Evolutionary conservation across 2,888 invertebrate genomes (phyloP).

Genomic region (Melinaea marsaeus): DNA sequence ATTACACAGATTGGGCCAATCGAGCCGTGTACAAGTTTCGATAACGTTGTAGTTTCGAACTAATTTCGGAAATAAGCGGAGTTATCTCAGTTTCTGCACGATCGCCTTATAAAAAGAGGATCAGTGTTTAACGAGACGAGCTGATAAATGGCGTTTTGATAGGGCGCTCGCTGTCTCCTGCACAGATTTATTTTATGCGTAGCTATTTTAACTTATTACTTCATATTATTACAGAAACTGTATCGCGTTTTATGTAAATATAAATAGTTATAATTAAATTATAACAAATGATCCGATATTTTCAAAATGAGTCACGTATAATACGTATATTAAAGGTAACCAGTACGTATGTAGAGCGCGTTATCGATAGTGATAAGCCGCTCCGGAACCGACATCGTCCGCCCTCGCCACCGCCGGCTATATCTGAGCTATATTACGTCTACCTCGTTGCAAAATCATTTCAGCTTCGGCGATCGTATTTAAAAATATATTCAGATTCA

Average conservation of each 20-base stretch:
- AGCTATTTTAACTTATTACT: constrained; percentile 19
- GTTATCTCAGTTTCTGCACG: constrained; percentile 65
- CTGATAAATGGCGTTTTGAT: constrained; percentile 54
- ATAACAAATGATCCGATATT: constrained; percentile 5
- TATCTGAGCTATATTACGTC: constrained; percentile 46
- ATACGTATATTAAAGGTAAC: constrained; percentile 18
- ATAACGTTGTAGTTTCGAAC: constrained; percentile 74
- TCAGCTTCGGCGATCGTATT: constrained; percentile 30
- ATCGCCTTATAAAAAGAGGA: constrained; percentile 69
- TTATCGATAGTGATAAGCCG: constrained; percentile 70
- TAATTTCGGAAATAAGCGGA: constrained; percentile 72
- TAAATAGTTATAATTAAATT: constrained; percentile 10
- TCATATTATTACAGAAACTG: constrained; percentile 1
- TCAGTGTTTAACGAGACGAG: constrained; percentile 48
- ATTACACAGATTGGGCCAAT: constrained; percentile 76
- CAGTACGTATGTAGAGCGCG: constrained; percentile 38
- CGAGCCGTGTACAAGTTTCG: constrained; percentile 74
- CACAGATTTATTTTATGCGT: constrained; percentile 25
- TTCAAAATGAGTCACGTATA: constrained; percentile 16
- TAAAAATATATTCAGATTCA: constrained; percentile 16
- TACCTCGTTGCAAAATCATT: constrained; percentile 44
- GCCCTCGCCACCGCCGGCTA: constrained; percentile 51
- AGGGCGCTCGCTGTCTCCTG: constrained; percentile 26
- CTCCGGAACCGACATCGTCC: constrained; percentile 40
- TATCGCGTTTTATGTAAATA: background rate